phyloP scores from a whole-genome alignment of 2,888 invertebrate genomes.

The Balanococcus diminutus region DNA sequence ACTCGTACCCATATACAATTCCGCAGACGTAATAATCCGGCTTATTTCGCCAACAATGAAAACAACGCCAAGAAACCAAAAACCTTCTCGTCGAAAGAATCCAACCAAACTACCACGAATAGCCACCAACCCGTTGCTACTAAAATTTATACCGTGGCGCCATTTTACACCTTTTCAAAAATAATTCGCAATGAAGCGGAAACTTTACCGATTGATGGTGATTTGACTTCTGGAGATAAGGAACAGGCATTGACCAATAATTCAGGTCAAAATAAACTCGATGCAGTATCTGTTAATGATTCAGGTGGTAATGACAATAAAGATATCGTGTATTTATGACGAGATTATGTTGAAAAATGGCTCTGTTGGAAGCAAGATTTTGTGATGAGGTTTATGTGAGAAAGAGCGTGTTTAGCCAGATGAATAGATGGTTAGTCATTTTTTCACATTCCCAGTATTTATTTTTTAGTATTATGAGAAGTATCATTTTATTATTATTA shows the following conservation, averaged over 20 bases:
- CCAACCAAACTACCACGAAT: not conserved
- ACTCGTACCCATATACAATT: conserved; percentile 43
- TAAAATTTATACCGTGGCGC: not conserved
- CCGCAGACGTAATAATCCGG: conserved; percentile 47
- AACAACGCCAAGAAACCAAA: not conserved
- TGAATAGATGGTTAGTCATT: too few species aligned
- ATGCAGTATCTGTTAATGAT: not conserved
- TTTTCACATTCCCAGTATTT: too few species aligned
- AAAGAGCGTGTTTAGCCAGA: not conserved
- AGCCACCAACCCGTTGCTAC: not conserved
- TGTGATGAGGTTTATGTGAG: not conserved
- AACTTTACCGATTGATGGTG: not conserved
- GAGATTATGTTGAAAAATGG: too few species aligned
- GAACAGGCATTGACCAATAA: not conserved
- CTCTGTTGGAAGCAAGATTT: not conserved
- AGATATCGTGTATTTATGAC: not conserved
- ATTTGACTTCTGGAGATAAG: not conserved
- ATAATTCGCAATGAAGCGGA: not conserved
- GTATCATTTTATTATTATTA: too few species aligned
- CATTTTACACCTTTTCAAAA: too few species aligned
- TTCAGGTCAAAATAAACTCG: not conserved
- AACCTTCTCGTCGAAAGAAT: not conserved
- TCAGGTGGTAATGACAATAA: not conserved
- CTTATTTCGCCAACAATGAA: not conserved
- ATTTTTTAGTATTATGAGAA: not conserved